Conservation (phyloP, 2,113 vertebrate species). For the Condylura cristata region DNA sequence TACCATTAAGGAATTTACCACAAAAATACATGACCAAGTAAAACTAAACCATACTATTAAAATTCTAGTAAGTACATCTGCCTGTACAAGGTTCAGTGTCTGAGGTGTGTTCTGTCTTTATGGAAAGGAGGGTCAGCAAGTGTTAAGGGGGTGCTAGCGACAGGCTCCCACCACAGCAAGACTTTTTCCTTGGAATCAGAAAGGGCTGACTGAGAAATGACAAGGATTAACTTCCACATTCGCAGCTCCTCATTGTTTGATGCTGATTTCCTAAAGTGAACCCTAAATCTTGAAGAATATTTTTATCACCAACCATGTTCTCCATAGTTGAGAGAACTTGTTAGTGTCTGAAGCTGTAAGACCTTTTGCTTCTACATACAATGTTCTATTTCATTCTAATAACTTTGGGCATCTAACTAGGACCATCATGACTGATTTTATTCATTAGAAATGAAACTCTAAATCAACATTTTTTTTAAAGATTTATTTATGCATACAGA, state of each 20-base stretch:
- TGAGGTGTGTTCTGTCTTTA: not conserved
- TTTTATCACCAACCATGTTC: not conserved
- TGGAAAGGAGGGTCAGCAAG: not conserved
- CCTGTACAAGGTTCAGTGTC: not conserved
- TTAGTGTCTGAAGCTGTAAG: not conserved
- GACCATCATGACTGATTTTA: not conserved
- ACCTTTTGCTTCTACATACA: not conserved
- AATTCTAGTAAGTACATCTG: not conserved
- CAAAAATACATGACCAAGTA: not conserved
- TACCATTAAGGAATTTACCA: constrained; percentile 28
- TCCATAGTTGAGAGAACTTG: not conserved
- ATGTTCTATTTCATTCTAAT: not conserved
- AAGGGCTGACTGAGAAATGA: not conserved
- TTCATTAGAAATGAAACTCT: not conserved
- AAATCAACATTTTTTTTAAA: no score
- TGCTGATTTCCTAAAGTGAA: not conserved
- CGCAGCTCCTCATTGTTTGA: not conserved
- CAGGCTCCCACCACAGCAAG: not conserved
- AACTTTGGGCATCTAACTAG: not conserved
- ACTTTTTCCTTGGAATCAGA: not conserved
- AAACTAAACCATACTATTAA: not conserved
- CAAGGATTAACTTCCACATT: not conserved
- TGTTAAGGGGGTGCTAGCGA: not conserved
- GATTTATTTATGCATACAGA: no score
- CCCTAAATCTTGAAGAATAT: not conserved